A percentile compares a stretch with the other conserved stretches of the same genome.
phyloP scores from a whole-genome alignment of 2,888 invertebrate species.

The Physocephala rufipes region DNA sequence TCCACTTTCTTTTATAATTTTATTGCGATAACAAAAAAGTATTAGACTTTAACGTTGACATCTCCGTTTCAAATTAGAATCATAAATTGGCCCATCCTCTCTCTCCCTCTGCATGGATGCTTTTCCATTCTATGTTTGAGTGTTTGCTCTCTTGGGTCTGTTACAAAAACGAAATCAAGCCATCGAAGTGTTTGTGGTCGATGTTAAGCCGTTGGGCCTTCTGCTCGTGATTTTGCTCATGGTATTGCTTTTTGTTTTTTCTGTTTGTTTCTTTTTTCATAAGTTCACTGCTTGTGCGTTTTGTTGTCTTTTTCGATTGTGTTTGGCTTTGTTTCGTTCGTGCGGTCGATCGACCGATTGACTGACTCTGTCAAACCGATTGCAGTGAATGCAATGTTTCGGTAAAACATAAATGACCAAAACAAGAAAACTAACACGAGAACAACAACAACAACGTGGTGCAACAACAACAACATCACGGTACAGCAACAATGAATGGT shows the following conservation, averaged over 20 bases:
- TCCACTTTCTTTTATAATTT: no score
- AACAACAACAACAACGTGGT: slow-evolving; percentile 23
- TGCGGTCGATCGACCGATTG: neutral
- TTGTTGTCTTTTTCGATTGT: no score
- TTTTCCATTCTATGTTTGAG: no score
- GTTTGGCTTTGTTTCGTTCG: neutral
- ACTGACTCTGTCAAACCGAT: neutral
- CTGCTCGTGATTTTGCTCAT: slow-evolving; percentile 2
- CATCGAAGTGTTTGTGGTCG: slow-evolving; percentile 24
- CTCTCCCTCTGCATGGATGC: neutral
- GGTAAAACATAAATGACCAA: slow-evolving; percentile 15
- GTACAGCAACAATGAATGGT: slow-evolving; percentile 6
- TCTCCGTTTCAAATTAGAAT: neutral
- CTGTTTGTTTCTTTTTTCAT: neutral
- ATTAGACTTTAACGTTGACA: neutral
- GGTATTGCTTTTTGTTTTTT: neutral
- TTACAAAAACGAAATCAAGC: neutral
- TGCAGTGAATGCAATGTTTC: slow-evolving; percentile 36
- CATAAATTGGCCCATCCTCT: neutral
- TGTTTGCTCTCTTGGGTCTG: slow-evolving; percentile 3
- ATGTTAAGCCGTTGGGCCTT: neutral
- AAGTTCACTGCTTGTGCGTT: neutral
- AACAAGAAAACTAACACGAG: slow-evolving; percentile 14
- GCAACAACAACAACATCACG: neutral
- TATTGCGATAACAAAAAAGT: no score